Conservation (phyloP, 37 sponge, comb jelly and placozoan genomes). For the Axinella damicornis region DNA sequence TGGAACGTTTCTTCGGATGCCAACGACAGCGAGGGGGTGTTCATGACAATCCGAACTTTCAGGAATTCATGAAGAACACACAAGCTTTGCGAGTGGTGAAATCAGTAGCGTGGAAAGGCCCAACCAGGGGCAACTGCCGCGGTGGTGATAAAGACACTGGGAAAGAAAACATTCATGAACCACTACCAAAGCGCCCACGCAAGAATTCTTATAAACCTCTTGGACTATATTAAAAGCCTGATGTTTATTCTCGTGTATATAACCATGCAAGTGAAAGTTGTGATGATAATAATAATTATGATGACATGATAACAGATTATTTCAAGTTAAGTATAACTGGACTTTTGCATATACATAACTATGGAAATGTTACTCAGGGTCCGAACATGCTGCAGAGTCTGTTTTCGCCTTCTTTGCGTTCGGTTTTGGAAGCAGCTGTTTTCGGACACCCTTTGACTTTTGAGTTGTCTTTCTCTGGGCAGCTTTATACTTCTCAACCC, state of each 20-base stretch:
- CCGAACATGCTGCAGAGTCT: background rate
- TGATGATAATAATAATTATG: background rate
- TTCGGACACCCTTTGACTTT: too few relatives aligned
- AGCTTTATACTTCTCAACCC: too few relatives aligned
- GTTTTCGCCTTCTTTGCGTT: background rate
- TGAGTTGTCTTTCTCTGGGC: too few relatives aligned
- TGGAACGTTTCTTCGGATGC: constrained; percentile 22
- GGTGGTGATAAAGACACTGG: background rate
- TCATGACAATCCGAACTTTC: constrained; percentile 10
- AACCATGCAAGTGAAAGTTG: too few relatives aligned
- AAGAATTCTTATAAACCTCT: background rate
- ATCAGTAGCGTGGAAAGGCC: background rate
- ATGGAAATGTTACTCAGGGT: too few relatives aligned
- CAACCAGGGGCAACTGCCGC: constrained; percentile 18
- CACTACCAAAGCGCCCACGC: background rate
- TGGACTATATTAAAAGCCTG: too few relatives aligned
- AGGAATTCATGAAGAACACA: constrained; percentile 34
- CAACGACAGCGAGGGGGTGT: constrained; percentile 4
- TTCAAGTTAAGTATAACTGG: too few relatives aligned
- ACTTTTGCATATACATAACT: too few relatives aligned
- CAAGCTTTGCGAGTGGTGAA: constrained; percentile 31
- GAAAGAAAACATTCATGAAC: background rate
- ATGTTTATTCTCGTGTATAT: too few relatives aligned
- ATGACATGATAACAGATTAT: too few relatives aligned
- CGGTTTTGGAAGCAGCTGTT: background rate